phyloP scores from a whole-genome alignment of 1,140 invertebrate species.

The Sarcophaga peregrina region DNA sequence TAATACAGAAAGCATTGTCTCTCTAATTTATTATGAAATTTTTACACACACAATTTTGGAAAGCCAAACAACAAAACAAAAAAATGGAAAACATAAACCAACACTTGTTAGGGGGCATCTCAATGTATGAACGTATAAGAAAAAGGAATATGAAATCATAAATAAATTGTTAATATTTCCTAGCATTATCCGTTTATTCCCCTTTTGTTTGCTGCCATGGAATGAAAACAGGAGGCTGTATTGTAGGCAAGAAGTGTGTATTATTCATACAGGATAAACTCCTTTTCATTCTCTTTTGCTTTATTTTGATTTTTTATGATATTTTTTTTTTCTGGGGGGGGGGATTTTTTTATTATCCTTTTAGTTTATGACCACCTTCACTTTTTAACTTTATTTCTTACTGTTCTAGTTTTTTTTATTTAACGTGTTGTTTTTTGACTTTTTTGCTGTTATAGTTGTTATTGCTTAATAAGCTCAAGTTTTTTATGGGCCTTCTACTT shows the following conservation, averaged over 20 bases:
- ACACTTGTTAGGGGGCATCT: too few species aligned
- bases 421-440: neutral
- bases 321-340: too few species aligned
- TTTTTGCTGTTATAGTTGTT: neutral
- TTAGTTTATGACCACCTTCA: neutral
- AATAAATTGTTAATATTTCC: neutral
- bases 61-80: too few species aligned
- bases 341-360: constrained; percentile 23
- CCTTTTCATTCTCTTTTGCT: too few species aligned
- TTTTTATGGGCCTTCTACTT: neutral
- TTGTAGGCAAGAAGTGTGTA: neutral
- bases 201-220: neutral
- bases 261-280: too few species aligned
- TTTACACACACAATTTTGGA: too few species aligned
- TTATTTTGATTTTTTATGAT: too few species aligned
- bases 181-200: neutral
- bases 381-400: constrained; percentile 7
- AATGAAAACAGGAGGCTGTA: neutral
- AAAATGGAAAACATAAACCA: too few species aligned
- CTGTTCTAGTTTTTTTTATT: too few species aligned
- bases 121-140: neutral
- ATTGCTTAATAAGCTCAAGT: neutral
- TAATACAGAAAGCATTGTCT: too few species aligned
- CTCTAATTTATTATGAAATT: neutral
- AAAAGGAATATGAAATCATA: neutral